Evolutionary conservation across 2,888 invertebrate species (phyloP), one percentile per base, ranked within the genome.

Genomic region (Drosophila flavopinicola): DNA sequence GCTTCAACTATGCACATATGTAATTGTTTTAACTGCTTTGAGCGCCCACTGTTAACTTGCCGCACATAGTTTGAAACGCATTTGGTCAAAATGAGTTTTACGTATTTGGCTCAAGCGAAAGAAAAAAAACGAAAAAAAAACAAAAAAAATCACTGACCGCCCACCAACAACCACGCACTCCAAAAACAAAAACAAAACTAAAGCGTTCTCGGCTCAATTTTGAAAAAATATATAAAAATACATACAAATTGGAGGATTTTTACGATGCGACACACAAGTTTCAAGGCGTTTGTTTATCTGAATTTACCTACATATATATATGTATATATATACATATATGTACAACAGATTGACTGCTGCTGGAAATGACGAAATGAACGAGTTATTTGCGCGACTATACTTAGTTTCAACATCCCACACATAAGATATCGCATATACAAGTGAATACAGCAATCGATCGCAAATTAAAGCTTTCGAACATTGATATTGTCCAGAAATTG

Each of bases 81-180:
- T 79, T 83, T 79, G 79, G 80, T 84, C 80, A 80, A 84, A 80
- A 80, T 84, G 84, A 80, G 75, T 84, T 84, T 69, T 69, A 72
- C 65, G 49, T 78, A 74, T 78, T 75, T 76, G 83, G 78, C 74
- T 51, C 35, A 44, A 56, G 29, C 75, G 30, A 13, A 32, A 30
- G 2, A 13, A 29, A n/a, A 13, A 27, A 42, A 15, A 3, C 10
- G 7, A 13, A 7, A 13, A 13, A 13, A 65, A 25, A 51, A 54
- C n/a, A n/a, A n/a, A n/a, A n/a, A n/a, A n/a, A n/a, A n/a, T n/a
- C n/a, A 41, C 44, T 66, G 57, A 48, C 72, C 72, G 71, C 71
- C 71, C 71, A 71, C 70, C 52, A 44, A 39, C 42, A 59, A 45
- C 66, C 51, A 56, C 66, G 53, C 66, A 66, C 11, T 44, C n/a